Evolutionary conservation across 2,888 invertebrate species (phyloP).

Genomic region (Peribatodes rhomboidaria): DNA sequence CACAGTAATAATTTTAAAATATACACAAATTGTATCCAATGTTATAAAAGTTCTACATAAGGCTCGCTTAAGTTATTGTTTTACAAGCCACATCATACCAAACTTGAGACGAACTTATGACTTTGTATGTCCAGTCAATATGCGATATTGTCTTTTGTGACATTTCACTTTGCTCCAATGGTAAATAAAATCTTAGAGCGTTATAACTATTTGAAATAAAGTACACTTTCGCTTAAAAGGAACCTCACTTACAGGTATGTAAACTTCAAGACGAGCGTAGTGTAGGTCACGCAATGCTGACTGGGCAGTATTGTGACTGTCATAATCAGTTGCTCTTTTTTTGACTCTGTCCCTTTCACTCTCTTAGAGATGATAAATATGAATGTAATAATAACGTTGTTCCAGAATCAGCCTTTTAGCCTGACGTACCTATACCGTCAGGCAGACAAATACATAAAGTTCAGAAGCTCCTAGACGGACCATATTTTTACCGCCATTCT

Average conservation of each 20-base stretch:
- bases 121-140: not conserved
- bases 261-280: not conserved
- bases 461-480: too few relatives aligned
- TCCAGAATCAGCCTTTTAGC: too few relatives aligned
- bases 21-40: constrained; percentile 16
- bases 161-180: not conserved
- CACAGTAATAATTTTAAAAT: constrained; percentile 12
- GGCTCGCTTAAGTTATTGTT: constrained; percentile 29
- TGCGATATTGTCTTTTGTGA: not conserved
- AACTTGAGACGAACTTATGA: constrained; percentile 1
- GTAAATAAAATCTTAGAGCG: not conserved
- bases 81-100: constrained; percentile 28
- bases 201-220: not conserved
- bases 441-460: too few relatives aligned
- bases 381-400: too few relatives aligned
- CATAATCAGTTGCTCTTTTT: not conserved
- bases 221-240: not conserved
- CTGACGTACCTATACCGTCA: too few relatives aligned
- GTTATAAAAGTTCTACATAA: constrained; percentile 32
- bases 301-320: not conserved
- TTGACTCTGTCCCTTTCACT: not conserved
- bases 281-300: not conserved
- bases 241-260: not conserved
- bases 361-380: not conserved
- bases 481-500: too few relatives aligned